Evolutionary conservation across 2,888 invertebrate genomes (phyloP), one percentile per base, ranked within the genome.

Genomic region (Orchestes rusci): DNA sequence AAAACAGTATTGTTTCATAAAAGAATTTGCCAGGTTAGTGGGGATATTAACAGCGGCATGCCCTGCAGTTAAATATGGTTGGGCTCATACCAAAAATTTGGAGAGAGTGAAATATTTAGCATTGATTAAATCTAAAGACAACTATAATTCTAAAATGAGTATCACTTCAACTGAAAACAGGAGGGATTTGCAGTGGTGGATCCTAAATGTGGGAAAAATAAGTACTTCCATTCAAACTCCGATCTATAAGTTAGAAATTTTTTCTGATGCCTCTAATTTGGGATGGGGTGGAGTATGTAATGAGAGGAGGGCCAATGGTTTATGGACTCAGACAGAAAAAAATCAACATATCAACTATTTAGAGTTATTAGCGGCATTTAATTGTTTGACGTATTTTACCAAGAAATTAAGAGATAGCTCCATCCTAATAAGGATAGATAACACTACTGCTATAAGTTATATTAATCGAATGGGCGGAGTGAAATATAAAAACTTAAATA

Each of bases 361-460:
- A 38, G 56, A 59, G 43, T 36, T 57, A 5, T 16, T 50, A 34
- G 55, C 58, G n/a, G 50, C 52, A 3, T 54, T 54, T 35, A 43
- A 53, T 5, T 56, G 48, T 2, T 28, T 59, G 4, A 56, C 54
- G 43, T 49, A 52, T 33, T 58, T 59, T 44, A 55, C 58, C 5
- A 33, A 18, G 7, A 28, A 46, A 18, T 16, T 38, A 16, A 7
- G 3, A 29, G 28, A 52, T 28, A 52, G 51, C 28, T 32, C 46
- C 10, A 56, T 57, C 27, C 35, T 57, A 31, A 32, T 53, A 3
- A 17, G 56, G 16, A 30, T 48, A 19, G 58, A 55, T 39, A 58
- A 56, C 33, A 52, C 55, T 5, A 56, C 54, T 8, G 54, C 54
- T 2, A 42, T 55, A 4, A 39, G 52, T 13, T 55, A 51, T 35